phyloP scores from a whole-genome alignment of 2,113 vertebrate genomes.

The Sciurus niger region DNA sequence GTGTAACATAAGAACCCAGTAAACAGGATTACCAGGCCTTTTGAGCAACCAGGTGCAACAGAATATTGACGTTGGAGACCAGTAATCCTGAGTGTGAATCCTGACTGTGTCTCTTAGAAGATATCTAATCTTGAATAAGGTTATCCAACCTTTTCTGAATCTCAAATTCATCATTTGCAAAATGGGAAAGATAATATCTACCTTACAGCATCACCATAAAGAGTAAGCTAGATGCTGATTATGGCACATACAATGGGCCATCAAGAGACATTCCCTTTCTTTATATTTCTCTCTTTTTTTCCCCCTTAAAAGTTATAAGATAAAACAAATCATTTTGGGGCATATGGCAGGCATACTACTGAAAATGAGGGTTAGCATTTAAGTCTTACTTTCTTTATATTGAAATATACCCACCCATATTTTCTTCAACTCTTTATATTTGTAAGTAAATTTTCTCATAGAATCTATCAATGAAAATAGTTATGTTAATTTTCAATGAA shows the following conservation, averaged over 20 bases:
- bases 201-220: background rate
- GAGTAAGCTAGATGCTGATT: background rate
- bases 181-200: background rate
- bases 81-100: background rate
- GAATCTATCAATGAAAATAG: background rate
- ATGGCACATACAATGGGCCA: background rate
- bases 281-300: background rate
- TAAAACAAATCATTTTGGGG: background rate
- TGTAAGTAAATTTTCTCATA: background rate
- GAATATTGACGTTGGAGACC: background rate
- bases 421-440: background rate
- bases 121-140: background rate
- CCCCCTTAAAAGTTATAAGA: background rate
- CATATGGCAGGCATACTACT: background rate
- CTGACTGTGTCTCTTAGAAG: background rate
- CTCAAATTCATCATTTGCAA: background rate
- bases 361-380: background rate
- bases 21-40: background rate
- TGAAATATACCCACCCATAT: background rate
- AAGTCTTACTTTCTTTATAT: background rate
- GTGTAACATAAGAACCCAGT: background rate
- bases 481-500: background rate
- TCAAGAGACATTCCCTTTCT: background rate
- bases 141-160: background rate
- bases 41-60: background rate